phyloP scores from a whole-genome alignment of 2,113 vertebrate species.

The Ardeotis arabs region DNA sequence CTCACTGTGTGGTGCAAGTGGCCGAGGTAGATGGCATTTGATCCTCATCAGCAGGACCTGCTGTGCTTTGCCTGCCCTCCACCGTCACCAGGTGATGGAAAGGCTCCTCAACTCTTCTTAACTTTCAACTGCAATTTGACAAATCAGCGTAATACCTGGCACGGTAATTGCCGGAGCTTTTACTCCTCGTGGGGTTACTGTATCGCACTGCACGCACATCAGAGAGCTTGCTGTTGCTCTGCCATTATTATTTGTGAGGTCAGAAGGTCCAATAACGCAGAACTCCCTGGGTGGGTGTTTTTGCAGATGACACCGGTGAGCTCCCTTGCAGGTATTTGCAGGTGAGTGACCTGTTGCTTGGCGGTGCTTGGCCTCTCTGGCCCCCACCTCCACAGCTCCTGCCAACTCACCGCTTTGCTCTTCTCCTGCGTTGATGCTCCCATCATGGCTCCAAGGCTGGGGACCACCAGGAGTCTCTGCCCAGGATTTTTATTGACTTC shows the following conservation, averaged over 20 bases:
- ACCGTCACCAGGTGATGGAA: not conserved
- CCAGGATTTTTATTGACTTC: not conserved
- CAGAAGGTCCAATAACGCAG: not conserved
- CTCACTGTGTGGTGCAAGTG: rapidly evolving
- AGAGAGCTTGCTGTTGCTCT: not conserved
- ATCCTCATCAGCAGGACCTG: not conserved
- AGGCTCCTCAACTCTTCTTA: slow-evolving; percentile 13
- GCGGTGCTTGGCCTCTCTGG: too few species aligned
- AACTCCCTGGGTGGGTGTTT: not conserved
- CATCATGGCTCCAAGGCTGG: not conserved
- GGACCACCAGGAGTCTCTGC: not conserved
- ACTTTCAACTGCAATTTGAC: slow-evolving; percentile 42
- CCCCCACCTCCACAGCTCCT: too few species aligned
- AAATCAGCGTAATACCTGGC: slow-evolving; percentile 45
- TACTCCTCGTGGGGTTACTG: slow-evolving; percentile 7
- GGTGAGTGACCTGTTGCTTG: too few species aligned
- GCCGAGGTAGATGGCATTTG: rapidly evolving
- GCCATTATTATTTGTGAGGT: not conserved
- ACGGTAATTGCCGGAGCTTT: slow-evolving; percentile 11
- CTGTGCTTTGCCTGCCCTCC: not conserved
- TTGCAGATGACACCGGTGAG: not conserved
- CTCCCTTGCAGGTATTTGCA: not conserved
- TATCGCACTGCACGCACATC: not conserved
- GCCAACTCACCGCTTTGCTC: too few species aligned
- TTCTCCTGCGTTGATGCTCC: not conserved